Percentiles rank a stretch among this genome's conserved stretches.
These are phyloP conservation scores for Aphelinus certus DNA, from an alignment of 1,140 invertebrate species.

Conservation along the genomic window DNA sequence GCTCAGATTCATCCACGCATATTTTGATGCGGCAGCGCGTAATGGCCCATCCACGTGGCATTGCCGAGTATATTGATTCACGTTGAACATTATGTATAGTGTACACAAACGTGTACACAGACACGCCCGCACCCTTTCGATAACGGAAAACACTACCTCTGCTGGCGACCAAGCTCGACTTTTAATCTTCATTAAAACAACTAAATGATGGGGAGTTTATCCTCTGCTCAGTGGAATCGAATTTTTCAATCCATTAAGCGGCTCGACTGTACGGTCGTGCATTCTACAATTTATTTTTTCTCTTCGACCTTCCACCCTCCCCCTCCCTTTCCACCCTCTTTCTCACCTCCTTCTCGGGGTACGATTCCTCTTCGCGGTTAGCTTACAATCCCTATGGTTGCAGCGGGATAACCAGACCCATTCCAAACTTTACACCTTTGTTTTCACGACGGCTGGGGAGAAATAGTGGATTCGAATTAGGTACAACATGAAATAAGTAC, in stretches of 20 bases:
- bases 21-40: too few relatives aligned
- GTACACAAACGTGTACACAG: too few relatives aligned
- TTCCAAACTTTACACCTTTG: slow-evolving; percentile 10
- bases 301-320: neutral
- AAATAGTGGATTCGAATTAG: neutral
- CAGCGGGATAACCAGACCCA: neutral
- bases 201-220: slow-evolving; percentile 27
- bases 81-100: too few relatives aligned
- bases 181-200: slow-evolving; percentile 33
- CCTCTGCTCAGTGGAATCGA: slow-evolving; percentile 14
- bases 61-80: neutral
- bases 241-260: slow-evolving; percentile 36
- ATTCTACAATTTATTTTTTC: neutral
- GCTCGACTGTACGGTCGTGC: neutral
- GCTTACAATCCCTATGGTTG: too few relatives aligned
- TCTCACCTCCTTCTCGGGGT: too few relatives aligned
- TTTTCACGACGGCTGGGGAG: slow-evolving; percentile 1
- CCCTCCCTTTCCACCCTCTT: too few relatives aligned
- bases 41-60: neutral
- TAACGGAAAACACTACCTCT: neutral
- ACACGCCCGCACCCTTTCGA: too few relatives aligned
- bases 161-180: neutral
- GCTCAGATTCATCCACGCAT: too few relatives aligned
- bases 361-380: too few relatives aligned
- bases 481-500: too few relatives aligned